phyloP scores from a whole-genome alignment of 35 echinoderm and acorn worm genomes.

The Acanthaster planci region DNA sequence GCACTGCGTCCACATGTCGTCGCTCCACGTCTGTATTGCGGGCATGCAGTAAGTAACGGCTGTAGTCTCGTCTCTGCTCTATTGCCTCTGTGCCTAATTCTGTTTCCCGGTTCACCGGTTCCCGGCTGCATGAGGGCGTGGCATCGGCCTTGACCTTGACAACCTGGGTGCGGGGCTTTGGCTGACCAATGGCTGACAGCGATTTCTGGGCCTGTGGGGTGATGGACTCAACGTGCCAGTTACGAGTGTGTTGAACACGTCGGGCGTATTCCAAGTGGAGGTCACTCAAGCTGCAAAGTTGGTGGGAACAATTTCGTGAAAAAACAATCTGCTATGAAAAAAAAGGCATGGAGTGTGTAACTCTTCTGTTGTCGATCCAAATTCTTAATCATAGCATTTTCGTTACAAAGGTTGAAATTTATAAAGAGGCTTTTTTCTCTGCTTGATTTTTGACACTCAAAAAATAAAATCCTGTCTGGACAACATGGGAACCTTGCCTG shows the following conservation, averaged over 20 bases:
- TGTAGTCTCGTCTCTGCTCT: conserved; percentile 91
- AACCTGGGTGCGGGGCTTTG: conserved; percentile 42
- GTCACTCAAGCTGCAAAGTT: conserved; percentile 51
- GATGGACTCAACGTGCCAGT: conserved; percentile 70
- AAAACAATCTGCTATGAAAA: too few species aligned
- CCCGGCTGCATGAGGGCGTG: conserved; percentile 60
- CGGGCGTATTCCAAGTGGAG: conserved; percentile 33
- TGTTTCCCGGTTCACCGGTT: conserved; percentile 60
- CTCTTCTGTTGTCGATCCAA: too few species aligned
- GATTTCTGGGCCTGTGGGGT: conserved; percentile 70
- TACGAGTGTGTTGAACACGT: conserved; percentile 27
- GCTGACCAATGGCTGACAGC: conserved; percentile 48
- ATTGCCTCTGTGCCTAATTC: conserved; percentile 63
- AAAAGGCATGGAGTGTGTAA: too few species aligned
- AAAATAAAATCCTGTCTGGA: too few species aligned
- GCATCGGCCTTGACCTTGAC: conserved; percentile 81
- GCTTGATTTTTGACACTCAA: too few species aligned
- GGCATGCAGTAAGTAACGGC: conserved; percentile 63
- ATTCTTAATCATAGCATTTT: too few species aligned
- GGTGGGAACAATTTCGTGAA: too few species aligned
- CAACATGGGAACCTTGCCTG: too few species aligned
- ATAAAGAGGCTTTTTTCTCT: too few species aligned
- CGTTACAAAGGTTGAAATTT: too few species aligned
- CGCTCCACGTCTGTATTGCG: conserved; percentile 58
- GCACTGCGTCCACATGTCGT: conserved; percentile 66